A percentile compares a stretch with the other conserved stretches of the same genome.
Conservation (phyloP, 2,888 invertebrate species). For the Chymomyza amoena region DNA sequence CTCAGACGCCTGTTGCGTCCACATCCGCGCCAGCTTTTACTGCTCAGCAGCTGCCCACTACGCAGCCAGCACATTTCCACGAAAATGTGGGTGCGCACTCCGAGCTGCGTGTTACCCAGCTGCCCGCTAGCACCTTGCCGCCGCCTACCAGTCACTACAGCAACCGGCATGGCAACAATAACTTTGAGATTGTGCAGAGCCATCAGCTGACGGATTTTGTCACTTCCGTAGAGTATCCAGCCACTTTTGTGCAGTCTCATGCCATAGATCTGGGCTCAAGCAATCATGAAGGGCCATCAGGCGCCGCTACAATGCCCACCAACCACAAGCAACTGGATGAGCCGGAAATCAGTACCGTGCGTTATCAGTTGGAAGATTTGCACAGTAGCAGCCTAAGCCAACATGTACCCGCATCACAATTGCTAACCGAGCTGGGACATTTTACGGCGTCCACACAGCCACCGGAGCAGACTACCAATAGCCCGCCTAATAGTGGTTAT, state of each 20-base stretch:
- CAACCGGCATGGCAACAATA: slow-evolving; percentile 36
- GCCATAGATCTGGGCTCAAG: slow-evolving; percentile 79
- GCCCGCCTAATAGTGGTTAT: slow-evolving; percentile 11
- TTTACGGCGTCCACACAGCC: slow-evolving; percentile 19
- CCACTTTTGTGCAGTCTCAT: slow-evolving; percentile 82
- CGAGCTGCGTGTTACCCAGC: slow-evolving; percentile 61
- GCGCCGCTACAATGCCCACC: slow-evolving; percentile 6
- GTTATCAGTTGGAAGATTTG: slow-evolving; percentile 66
- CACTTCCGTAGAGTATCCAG: slow-evolving; percentile 86
- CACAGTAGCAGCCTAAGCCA: slow-evolving; percentile 61
- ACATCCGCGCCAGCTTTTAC: slow-evolving; percentile 49
- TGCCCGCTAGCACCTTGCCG: slow-evolving; percentile 28
- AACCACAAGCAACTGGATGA: slow-evolving; percentile 36
- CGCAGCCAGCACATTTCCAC: slow-evolving; percentile 37
- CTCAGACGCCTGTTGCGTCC: background rate
- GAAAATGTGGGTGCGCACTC: slow-evolving; percentile 73
- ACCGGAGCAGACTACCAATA: slow-evolving; percentile 18
- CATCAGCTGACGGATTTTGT: slow-evolving; percentile 85
- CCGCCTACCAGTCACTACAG: slow-evolving; percentile 13
- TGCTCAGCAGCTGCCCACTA: slow-evolving; percentile 73
- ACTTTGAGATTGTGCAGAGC: slow-evolving; percentile 80
- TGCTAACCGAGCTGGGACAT: slow-evolving; percentile 69
- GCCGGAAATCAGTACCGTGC: slow-evolving; percentile 54
- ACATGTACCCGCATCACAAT: slow-evolving; percentile 69
- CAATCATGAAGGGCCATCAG: slow-evolving; percentile 82